Evolutionary conservation across 2,113 vertebrate species (phyloP).

Genomic region (Passer montanus): DNA sequence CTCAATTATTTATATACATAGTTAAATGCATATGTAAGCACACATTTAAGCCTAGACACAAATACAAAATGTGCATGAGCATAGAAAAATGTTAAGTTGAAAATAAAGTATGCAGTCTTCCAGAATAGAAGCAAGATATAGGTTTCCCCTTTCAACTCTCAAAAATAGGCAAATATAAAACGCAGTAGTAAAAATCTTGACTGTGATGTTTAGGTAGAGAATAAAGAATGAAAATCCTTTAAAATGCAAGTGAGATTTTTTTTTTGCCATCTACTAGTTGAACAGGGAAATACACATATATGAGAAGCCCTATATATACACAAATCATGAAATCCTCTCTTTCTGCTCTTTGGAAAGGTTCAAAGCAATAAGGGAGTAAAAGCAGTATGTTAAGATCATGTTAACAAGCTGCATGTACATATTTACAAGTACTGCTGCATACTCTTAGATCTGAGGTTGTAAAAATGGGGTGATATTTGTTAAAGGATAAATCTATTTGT

Average conservation of each 20-base stretch:
- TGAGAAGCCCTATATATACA: neutral
- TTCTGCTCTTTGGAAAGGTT: neutral
- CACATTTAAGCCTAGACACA: neutral
- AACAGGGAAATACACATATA: neutral
- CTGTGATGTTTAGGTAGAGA: neutral
- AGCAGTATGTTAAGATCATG: neutral
- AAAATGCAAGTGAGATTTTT: neutral
- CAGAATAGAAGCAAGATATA: neutral
- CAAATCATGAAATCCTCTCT: neutral
- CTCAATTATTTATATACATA: neutral
- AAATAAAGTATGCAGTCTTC: neutral
- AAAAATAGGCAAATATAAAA: neutral
- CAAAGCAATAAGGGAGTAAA: neutral
- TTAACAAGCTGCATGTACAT: neutral
- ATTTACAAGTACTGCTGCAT: neutral
- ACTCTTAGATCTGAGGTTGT: neutral
- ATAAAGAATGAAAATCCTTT: neutral
- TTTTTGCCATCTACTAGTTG: neutral
- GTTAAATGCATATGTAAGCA: neutral
- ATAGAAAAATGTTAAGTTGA: neutral
- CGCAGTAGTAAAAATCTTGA: neutral
- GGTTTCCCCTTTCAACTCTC: neutral
- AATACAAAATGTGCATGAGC: neutral
- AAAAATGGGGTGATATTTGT: fast-evolving
- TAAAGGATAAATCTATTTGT: neutral